These are phyloP conservation scores for Ophion obscuratus DNA, from an alignment of 2,888 invertebrate genomes.

Conservation along the genomic window DNA sequence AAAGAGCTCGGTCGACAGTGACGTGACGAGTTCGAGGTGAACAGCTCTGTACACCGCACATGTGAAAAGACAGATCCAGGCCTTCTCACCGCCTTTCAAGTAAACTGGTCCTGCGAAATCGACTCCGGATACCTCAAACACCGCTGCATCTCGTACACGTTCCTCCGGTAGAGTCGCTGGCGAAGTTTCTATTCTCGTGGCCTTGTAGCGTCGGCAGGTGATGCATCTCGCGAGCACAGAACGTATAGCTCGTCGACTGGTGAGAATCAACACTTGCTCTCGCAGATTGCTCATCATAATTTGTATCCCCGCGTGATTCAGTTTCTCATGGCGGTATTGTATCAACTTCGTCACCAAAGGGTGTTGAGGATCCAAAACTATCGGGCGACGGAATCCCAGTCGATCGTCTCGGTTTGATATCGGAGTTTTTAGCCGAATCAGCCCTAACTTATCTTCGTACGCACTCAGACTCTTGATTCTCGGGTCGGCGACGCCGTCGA, in stretches of 20 bases:
- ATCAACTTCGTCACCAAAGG: constrained; percentile 67
- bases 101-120: constrained; percentile 79
- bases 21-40: constrained; percentile 79
- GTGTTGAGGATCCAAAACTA: constrained; percentile 71
- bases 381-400: constrained; percentile 70
- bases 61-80: constrained; percentile 79
- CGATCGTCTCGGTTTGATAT: constrained; percentile 63
- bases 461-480: constrained; percentile 42
- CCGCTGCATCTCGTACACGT: constrained; percentile 54
- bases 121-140: constrained; percentile 71
- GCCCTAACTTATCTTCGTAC: constrained; percentile 60
- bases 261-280: constrained; percentile 60
- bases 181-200: constrained; percentile 22
- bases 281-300: constrained; percentile 56
- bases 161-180: constrained; percentile 55
- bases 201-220: constrained; percentile 43
- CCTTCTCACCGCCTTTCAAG: constrained; percentile 71
- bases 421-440: constrained; percentile 67
- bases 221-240: constrained; percentile 53
- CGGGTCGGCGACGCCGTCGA: constrained; percentile 60
- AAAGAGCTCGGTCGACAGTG: constrained; percentile 75
- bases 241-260: constrained; percentile 40
- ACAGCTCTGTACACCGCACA: constrained; percentile 80
- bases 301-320: constrained; percentile 63
- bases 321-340: constrained; percentile 56